These are phyloP conservation scores for Gortyna flavago DNA, from an alignment of 2,888 invertebrate genomes.

Conservation along the genomic window DNA sequence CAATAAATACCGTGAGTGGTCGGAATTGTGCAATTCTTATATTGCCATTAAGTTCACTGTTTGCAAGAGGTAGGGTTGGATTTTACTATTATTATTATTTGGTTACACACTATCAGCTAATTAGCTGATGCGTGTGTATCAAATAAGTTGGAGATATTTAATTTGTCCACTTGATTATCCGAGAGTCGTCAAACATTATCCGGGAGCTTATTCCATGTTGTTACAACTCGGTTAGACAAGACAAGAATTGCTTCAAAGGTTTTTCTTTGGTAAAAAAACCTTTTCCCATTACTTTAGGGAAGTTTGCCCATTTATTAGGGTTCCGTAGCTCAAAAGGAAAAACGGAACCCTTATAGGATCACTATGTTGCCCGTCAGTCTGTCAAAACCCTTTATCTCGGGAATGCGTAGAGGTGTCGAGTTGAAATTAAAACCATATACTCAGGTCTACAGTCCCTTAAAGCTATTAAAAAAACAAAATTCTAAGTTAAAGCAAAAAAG, in stretches of 20 bases:
- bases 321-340: too few relatives aligned
- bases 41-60: not conserved
- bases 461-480: too few relatives aligned
- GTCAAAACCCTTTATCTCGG: too few relatives aligned
- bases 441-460: too few relatives aligned
- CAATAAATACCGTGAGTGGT: conserved; percentile 6
- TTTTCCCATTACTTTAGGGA: not conserved
- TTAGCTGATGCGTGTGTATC: not conserved
- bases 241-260: not conserved
- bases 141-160: not conserved
- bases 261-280: not conserved
- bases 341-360: too few relatives aligned
- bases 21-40: not conserved
- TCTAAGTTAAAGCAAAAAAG: too few relatives aligned
- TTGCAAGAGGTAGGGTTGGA: not conserved
- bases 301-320: not conserved
- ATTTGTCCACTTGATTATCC: not conserved
- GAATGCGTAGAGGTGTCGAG: too few relatives aligned
- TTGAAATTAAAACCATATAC: too few relatives aligned
- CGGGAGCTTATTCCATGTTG: not conserved
- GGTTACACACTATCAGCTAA: not conserved
- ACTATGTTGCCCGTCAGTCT: too few relatives aligned
- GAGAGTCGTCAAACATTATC: not conserved
- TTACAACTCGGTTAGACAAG: not conserved
- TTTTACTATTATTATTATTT: conserved; percentile 1